These are phyloP conservation scores for Ciona savignyi DNA, from an alignment of 23 tunicate species.

Conservation along the genomic window DNA sequence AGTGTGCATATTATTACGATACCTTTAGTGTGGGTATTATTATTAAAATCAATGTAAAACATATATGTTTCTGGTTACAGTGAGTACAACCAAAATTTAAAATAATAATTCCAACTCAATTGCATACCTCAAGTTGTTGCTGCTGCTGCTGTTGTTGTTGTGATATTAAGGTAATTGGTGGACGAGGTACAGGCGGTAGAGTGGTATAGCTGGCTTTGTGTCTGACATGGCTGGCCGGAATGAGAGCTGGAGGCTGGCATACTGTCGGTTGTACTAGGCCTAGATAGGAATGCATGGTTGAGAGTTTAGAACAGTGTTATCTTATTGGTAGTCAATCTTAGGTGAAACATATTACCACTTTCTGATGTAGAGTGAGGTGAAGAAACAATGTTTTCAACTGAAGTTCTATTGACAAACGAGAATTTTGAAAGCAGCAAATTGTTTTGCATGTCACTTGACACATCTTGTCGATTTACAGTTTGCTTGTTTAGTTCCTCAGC, in stretches of 20 bases:
- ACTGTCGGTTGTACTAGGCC: no score
- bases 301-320: no score
- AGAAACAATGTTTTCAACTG: no score
- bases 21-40: neutral
- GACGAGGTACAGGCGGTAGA: neutral
- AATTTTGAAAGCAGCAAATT: neutral
- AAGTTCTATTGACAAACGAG: neutral
- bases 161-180: neutral
- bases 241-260: neutral
- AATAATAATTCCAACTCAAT: neutral
- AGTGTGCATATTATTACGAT: no score
- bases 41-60: neutral
- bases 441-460: neutral
- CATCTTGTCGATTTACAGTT: neutral
- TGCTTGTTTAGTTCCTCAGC: slow-evolving; percentile 16
- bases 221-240: neutral
- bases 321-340: no score
- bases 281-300: no score
- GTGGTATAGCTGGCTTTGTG: neutral
- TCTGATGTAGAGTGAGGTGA: no score
- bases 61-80: no score
- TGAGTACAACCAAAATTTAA: no score
- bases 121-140: neutral
- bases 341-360: no score
- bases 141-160: neutral